Evolutionary conservation across 2,797 vertebrate species (phyloP), one percentile per base, ranked within the genome.

Genomic region (Rhinatrema bivittatum): DNA sequence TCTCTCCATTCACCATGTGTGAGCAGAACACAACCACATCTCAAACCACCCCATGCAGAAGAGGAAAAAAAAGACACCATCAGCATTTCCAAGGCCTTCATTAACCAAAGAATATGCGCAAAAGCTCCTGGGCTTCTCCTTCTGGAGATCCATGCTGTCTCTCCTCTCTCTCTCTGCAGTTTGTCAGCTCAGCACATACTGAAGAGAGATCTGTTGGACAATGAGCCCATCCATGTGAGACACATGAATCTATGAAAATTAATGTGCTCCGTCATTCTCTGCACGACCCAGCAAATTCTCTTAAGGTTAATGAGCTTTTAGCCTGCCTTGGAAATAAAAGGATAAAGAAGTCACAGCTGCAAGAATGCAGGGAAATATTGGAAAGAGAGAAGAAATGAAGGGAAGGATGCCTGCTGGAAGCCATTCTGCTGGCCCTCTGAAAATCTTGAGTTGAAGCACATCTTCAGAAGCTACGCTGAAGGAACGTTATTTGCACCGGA

Each of bases 351-450:
- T 17, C 17, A 12, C 30, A 28, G 58, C 39, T 29, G 46, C 15
- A 47, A 38, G 32, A 53, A 40, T 45, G 60, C 29, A 53, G 54
- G 44, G 46, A 32, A 37, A 32, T 36, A 32, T 23, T 39, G 28
- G 42, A 25, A 37, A 46, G 70, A 70, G 60, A 69, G 60, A 49
- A 60, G 57, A 48, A 46, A 41, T 44, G 53, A 64, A 62, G 74
- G 78, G 61, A 60, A 40, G 60, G 54, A 52, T 46, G 20, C 41
- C 65, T 17, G 29, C 21, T 6, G 6, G 10, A 21, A 21, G 6
- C 21, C 21, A n/a, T n/a, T n/a, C n/a, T n/a, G n/a, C n/a, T n/a
- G n/a, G n/a, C n/a, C n/a, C n/a, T n/a, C n/a, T n/a, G n/a, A n/a
- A n/a, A n/a, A n/a, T n/a, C n/a, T n/a, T n/a, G n/a, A n/a, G n/a